phyloP scores from a whole-genome alignment of 2,797 vertebrate genomes.

The Rhinichthys osculus region DNA sequence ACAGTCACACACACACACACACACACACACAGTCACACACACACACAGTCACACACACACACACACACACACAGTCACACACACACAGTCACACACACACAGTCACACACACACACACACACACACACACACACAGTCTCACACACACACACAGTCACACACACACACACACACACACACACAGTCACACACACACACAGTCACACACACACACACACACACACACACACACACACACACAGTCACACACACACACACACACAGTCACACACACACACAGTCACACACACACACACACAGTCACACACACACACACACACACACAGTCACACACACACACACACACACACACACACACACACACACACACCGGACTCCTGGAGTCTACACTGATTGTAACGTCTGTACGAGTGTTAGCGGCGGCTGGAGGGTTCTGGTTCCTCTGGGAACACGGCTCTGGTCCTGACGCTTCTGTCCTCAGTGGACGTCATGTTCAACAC shows the following conservation, averaged over 20 bases:
- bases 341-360: no score
- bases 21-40: slow-evolving; percentile 12
- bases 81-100: slow-evolving; percentile 23
- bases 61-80: slow-evolving; percentile 15
- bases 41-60: background rate
- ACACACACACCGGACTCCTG: background rate
- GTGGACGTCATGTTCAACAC: background rate
- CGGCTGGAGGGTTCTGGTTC: background rate
- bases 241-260: background rate
- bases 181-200: slow-evolving; percentile 18
- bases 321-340: no score
- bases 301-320: background rate
- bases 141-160: background rate
- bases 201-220: slow-evolving; percentile 13
- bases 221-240: slow-evolving; percentile 26
- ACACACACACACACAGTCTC: slow-evolving; percentile 1
- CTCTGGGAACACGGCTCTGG: background rate
- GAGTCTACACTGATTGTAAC: slow-evolving; percentile 7
- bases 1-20: no score
- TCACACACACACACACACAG: background rate
- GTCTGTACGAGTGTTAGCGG: background rate
- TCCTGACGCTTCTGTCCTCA: background rate
- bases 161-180: background rate
- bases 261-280: no score
- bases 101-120: background rate